Percentiles rank a stretch among this genome's conserved stretches.
Evolutionary conservation across 2,888 invertebrate genomes (phyloP).

Genomic region (Cosmia trapezina): DNA sequence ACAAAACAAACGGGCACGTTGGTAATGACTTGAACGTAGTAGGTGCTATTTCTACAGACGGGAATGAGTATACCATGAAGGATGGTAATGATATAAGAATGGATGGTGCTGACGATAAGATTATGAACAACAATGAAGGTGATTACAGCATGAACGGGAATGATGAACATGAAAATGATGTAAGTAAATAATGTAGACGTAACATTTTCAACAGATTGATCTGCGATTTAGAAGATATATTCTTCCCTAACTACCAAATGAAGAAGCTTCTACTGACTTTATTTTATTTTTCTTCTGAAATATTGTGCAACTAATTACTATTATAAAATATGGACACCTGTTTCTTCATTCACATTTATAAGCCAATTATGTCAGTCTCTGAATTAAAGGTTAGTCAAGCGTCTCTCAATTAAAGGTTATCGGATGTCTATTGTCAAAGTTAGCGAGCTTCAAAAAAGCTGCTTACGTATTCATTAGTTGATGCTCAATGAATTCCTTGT

Average conservation of each 20-base stretch:
- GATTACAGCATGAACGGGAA: conserved; percentile 71
- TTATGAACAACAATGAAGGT: conserved; percentile 66
- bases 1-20: conserved; percentile 62
- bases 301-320: conserved; percentile 14
- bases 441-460: conserved; percentile 15
- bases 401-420: conserved; percentile 36
- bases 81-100: conserved; percentile 67
- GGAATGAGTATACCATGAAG: conserved; percentile 73
- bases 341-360: conserved; percentile 28
- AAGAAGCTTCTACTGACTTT: neutral
- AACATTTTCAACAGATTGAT: neutral
- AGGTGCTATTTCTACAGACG: conserved; percentile 62
- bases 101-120: conserved; percentile 67
- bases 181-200: conserved; percentile 75
- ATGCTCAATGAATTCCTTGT: conserved; percentile 4
- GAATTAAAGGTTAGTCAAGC: neutral
- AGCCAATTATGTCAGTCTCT: conserved; percentile 29
- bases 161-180: conserved; percentile 72
- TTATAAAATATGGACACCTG: conserved; percentile 23
- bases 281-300: neutral
- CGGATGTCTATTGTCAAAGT: conserved; percentile 20
- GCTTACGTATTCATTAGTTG: neutral
- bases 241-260: neutral
- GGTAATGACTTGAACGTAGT: conserved; percentile 58
- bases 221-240: neutral